These are phyloP conservation scores for Scaptomyza caliginosa DNA, from an alignment of 2,888 invertebrate species.

Conservation along the genomic window DNA sequence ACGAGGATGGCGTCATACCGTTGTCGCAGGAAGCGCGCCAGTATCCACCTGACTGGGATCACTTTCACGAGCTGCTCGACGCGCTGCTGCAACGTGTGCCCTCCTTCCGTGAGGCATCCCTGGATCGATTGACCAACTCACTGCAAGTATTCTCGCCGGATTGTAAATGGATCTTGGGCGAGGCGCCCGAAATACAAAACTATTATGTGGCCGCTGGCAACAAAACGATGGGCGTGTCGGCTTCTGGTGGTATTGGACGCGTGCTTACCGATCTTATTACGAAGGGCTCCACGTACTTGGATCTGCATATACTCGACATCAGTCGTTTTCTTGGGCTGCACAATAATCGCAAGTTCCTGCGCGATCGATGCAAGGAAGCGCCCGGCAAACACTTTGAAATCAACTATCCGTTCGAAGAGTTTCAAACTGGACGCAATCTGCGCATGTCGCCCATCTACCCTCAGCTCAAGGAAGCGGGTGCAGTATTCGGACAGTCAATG, in stretches of 20 bases:
- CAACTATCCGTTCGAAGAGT: constrained; percentile 93
- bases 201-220: constrained; percentile 97
- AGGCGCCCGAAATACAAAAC: constrained; percentile 95
- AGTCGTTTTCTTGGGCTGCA: constrained; percentile 96
- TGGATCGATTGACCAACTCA: constrained; percentile 93
- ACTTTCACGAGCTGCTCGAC: constrained; percentile 95
- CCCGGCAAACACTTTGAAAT: constrained; percentile 93
- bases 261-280: constrained; percentile 94
- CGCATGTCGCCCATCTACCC: constrained; percentile 98
- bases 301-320: constrained; percentile 95
- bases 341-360: constrained; percentile 96
- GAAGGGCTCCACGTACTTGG: constrained; percentile 91
- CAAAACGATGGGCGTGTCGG: constrained; percentile 97
- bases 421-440: constrained; percentile 93
- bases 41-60: constrained; percentile 97
- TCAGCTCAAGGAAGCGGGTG: constrained; percentile 94
- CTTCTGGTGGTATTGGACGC: constrained; percentile 97
- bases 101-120: constrained; percentile 88
- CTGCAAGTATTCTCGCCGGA: constrained; percentile 98
- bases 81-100: constrained; percentile 94
- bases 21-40: constrained; percentile 87
- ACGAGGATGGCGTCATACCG: constrained; percentile 90
- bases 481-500: constrained; percentile 98
- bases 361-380: constrained; percentile 95
- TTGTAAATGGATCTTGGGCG: constrained; percentile 97